Evolutionary conservation across 2,113 vertebrate species (phyloP).

Genomic region (Amblyopsis rosae): DNA sequence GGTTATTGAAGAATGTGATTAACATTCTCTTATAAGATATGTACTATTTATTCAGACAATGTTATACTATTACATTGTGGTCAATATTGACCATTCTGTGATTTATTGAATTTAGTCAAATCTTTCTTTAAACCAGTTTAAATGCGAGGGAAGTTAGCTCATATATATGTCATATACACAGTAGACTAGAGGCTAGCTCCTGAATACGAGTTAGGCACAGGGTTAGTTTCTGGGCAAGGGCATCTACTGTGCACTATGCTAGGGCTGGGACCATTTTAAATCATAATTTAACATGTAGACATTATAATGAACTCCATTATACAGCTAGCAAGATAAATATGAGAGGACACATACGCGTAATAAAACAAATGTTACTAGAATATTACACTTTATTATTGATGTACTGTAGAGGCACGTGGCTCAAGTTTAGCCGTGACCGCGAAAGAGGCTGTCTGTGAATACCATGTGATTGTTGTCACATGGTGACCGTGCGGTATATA

Average conservation of each 20-base stretch:
- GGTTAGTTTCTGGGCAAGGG: background rate
- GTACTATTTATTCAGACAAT: too few relatives aligned
- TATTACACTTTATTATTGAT: slow-evolving; percentile 44
- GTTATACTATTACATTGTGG: too few relatives aligned
- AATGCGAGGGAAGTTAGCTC: too few relatives aligned
- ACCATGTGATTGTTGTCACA: slow-evolving; percentile 33
- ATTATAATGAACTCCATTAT: slow-evolving; percentile 31
- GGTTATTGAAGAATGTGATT: too few relatives aligned
- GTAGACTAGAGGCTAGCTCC: background rate
- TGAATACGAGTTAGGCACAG: background rate
- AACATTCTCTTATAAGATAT: too few relatives aligned
- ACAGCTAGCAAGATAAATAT: slow-evolving; percentile 40
- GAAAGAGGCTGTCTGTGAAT: slow-evolving; percentile 45
- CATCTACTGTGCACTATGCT: slow-evolving; percentile 4
- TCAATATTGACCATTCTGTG: too few relatives aligned
- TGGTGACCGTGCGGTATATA: slow-evolving; percentile 6
- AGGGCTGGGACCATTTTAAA: background rate
- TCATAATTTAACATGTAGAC: slow-evolving; percentile 29
- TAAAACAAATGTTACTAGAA: slow-evolving; percentile 62
- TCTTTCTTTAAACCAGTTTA: too few relatives aligned
- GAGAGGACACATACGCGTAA: slow-evolving; percentile 41
- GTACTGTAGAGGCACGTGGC: slow-evolving; percentile 48
- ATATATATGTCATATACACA: background rate
- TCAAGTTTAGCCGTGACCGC: slow-evolving; percentile 55
- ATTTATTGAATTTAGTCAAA: too few relatives aligned